Base-by-base conservation (phyloP, 2,888 invertebrate genomes). In the Watsonalla cultraria region DNA sequence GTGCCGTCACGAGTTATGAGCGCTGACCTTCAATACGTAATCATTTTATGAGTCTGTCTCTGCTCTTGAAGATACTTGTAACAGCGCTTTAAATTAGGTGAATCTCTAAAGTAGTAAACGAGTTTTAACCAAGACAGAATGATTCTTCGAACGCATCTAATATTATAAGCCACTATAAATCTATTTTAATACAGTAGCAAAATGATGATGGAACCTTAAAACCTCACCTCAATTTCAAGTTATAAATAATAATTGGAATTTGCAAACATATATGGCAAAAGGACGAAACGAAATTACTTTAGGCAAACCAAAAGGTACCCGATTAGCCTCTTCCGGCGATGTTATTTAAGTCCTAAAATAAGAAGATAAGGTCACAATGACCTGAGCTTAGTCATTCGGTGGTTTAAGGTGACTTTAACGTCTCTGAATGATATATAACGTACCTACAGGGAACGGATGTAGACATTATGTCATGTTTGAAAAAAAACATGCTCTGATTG, bases 321-420 rank as follows among this genome's bases (percentile, higher is more conserved):
- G 82, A 86, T 86, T 80, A 82, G 84, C 73, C 59, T 84, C 86
- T 89, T 89, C 89, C 89, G 87, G 85, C 78, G 86, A 72, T 68
- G 66, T 67, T 68, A 72, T 76, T 81, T 73, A 70, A 72, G 69
- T 74, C 66, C 72, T 72, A 81, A 80, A 85, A 84, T 80, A 82
- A 86, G 76, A 80, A 80, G 79, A 78, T 84, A 84, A 86, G 85
- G 84, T 85, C 82, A 68, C 59, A 48, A 47, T 54, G 77, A 74
- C 78, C 76, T 57, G 55, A 61, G 56, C 56, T 86, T 83, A 86
- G 70, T 86, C 86, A 86, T 59, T 68, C 56, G 55, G 47, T 53
- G 53, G 57, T 48, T 24, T 60, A 64, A 83, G 84, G 80, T 83
- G 84, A 82, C 80, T 79, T 59, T 13, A 14, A 15, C 37, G 47